Base-by-base conservation (phyloP, 2,888 invertebrate species). In the Pristionchus fissidentatus region DNA sequence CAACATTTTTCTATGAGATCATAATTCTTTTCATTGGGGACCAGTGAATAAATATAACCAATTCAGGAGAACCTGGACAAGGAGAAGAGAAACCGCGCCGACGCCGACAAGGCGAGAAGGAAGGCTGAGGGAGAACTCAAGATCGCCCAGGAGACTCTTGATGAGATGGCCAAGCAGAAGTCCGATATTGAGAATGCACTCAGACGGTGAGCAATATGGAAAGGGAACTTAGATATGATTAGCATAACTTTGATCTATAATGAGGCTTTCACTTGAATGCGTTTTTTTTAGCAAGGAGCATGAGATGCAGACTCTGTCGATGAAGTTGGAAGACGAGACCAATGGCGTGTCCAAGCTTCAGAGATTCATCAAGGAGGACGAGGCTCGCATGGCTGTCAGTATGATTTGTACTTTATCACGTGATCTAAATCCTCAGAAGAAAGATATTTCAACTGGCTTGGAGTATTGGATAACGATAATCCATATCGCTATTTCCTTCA, bases 281-380 rank as follows among this genome's bases (percentile, higher is more conserved):
- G 5, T 46, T 55, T n/a, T 52, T 32, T 78, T 1, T 52, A 90
- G 91, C 84, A 92, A 92, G 88, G 99, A 99, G 95, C 96, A 97
- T 95, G 99, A 99, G 94, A 95, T 99, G 94, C 96, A 96, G 87
- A 96, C 96, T 89, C 95, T 99, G 92, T 96, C 96, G 92, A 96
- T 97, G 88, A 97, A 97, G 94, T 95, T 99, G 91, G 99, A 99
- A 94, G 99, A 99, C 93, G 98, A 99, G 94, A 98, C 98, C 84
- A 96, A 96, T 89, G 95, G 97, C 92, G 97, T 98, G 92, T 96
- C 97, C 94, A 97, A 97, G 92, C 95, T 96, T 92, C 97, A 98
- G 84, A 98, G 97, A 94, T 97, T 98, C 94, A 97, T 98, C 95
- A 98, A 98, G 95, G 98, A 98, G 94, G 95, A 98, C 93, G 97